Evolutionary conservation across 2,888 invertebrate genomes (phyloP).

Genomic region (Ophion slaviceki): DNA sequence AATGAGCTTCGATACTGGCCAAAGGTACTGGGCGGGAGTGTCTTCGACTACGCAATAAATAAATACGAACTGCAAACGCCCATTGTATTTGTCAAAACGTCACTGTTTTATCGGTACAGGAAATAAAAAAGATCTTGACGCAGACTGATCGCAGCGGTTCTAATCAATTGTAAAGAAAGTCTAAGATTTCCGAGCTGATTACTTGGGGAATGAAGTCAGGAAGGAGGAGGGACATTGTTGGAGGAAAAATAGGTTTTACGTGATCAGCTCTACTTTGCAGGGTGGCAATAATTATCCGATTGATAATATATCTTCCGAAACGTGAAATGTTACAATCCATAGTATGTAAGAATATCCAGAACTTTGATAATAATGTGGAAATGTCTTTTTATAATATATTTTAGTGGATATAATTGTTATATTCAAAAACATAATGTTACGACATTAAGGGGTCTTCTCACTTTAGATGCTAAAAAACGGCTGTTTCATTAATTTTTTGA

Average conservation of each 20-base stretch:
- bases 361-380: too few relatives aligned
- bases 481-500: too few relatives aligned
- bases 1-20: constrained; percentile 31
- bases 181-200: not conserved
- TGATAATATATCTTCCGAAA: too few relatives aligned
- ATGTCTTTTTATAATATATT: too few relatives aligned
- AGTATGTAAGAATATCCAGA: too few relatives aligned
- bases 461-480: too few relatives aligned
- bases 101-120: not conserved
- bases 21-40: not conserved
- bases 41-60: not conserved
- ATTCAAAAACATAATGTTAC: too few relatives aligned
- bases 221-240: not conserved
- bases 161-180: not conserved
- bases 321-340: not conserved
- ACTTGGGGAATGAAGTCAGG: not conserved
- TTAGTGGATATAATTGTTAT: too few relatives aligned
- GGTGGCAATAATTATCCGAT: too few relatives aligned
- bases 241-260: not conserved
- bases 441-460: too few relatives aligned
- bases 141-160: not conserved
- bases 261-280: too few relatives aligned
- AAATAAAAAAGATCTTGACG: not conserved
- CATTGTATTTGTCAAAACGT: not conserved
- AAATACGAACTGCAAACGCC: not conserved